Percentiles rank a stretch among this genome's conserved stretches.
These are phyloP conservation scores for Crossaster papposus DNA, from an alignment of 53 echinoderm and acorn worm species.

Conservation along the genomic window DNA sequence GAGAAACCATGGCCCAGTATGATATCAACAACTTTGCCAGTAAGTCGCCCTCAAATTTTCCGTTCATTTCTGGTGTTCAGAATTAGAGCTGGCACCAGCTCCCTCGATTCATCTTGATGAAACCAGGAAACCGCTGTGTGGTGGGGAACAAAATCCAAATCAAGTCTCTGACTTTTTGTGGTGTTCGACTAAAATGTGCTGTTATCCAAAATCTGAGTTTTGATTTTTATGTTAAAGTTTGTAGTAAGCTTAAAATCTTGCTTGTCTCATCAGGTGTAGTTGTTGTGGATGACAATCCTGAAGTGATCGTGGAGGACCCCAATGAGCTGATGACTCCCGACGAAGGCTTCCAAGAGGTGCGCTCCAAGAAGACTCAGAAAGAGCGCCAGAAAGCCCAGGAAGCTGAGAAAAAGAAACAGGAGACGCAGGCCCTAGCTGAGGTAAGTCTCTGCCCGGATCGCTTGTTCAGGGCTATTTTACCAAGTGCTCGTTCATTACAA, in stretches of 20 bases:
- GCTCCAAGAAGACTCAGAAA: slow-evolving; percentile 83
- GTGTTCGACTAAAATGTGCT: too few species aligned
- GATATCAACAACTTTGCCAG: slow-evolving; percentile 93
- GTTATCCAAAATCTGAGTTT: too few species aligned
- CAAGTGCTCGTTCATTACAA: too few species aligned
- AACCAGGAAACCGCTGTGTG: too few species aligned
- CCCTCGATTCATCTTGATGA: too few species aligned
- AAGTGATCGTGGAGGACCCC: slow-evolving; percentile 95
- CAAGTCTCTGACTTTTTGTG: too few species aligned
- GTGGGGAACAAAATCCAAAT: too few species aligned
- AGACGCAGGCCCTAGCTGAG: slow-evolving; percentile 52
- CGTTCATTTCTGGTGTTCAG: neutral
- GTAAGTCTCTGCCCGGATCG: too few species aligned
- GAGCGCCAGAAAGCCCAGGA: slow-evolving; percentile 74
- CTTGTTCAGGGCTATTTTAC: too few species aligned
- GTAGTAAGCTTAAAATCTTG: neutral
- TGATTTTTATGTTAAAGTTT: too few species aligned
- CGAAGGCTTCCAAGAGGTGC: slow-evolving; percentile 95
- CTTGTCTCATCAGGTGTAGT: slow-evolving; percentile 77
- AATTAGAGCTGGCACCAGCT: neutral
- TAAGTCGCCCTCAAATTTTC: slow-evolving; percentile 44
- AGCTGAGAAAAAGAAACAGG: slow-evolving; percentile 80
- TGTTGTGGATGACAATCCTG: slow-evolving; percentile 92
- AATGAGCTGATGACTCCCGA: slow-evolving; percentile 95
- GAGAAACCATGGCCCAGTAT: slow-evolving; percentile 76